These are phyloP conservation scores for Epinephelus cyanopodus DNA, from an alignment of 2,113 vertebrate species.

Conservation along the genomic window DNA sequence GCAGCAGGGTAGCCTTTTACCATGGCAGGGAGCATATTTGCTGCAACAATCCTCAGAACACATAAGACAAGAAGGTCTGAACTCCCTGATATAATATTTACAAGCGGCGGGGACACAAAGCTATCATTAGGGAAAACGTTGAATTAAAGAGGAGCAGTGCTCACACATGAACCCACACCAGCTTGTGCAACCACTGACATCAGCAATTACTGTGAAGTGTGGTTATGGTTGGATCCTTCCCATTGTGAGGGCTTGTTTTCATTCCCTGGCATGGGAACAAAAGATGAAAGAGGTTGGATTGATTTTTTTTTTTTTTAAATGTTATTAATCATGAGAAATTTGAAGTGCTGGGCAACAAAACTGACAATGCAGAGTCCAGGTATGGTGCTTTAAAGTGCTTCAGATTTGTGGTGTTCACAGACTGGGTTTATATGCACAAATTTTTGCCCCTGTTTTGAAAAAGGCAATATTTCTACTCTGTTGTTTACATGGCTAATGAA, in stretches of 20 bases:
- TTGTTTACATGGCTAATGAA: no score
- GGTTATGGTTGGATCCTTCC: slow-evolving; percentile 38
- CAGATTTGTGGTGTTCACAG: neutral
- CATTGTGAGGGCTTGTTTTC: slow-evolving; percentile 47
- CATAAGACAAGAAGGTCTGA: slow-evolving; percentile 36
- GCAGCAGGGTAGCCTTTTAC: slow-evolving; percentile 33
- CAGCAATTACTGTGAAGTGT: slow-evolving; percentile 53
- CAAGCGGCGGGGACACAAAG: slow-evolving; percentile 36
- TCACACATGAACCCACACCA: slow-evolving; percentile 28
- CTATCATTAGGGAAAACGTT: slow-evolving; percentile 59
- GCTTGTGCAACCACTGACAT: slow-evolving; percentile 34
- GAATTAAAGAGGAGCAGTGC: slow-evolving; percentile 48
- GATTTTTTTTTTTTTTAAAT: neutral
- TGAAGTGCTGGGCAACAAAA: slow-evolving; percentile 12
- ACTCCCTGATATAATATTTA: slow-evolving; percentile 53
- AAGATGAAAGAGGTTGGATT: slow-evolving; percentile 37
- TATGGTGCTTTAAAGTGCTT: neutral
- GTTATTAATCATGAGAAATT: slow-evolving; percentile 43
- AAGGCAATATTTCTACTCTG: no score
- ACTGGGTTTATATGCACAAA: no score
- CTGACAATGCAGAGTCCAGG: neutral
- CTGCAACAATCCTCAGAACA: slow-evolving; percentile 20
- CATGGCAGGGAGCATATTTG: slow-evolving; percentile 12
- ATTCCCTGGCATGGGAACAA: slow-evolving; percentile 48
- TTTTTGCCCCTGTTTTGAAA: no score